Percentiles rank a stretch among this genome's conserved stretches.
These are phyloP conservation scores for Drosophila varians DNA, from an alignment of 1,140 invertebrate species.

Conservation along the genomic window DNA sequence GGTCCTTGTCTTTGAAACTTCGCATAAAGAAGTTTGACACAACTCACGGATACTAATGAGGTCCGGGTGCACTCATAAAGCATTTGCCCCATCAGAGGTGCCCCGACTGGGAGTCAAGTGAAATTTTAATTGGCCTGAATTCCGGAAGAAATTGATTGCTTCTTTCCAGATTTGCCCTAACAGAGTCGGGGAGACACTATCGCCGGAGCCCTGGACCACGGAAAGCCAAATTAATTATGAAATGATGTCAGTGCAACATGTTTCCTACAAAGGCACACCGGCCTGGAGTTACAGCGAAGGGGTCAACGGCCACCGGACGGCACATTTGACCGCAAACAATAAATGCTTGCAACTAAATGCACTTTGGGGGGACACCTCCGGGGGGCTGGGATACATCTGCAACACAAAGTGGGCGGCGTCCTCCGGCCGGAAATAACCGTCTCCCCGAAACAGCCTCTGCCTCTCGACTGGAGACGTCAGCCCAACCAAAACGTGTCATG, in stretches of 20 bases:
- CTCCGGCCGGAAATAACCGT: conserved; percentile 10
- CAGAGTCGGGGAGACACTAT: conserved; percentile 33
- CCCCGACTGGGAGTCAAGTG: not conserved
- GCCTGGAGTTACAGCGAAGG: conserved; percentile 54
- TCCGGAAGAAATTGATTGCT: conserved; percentile 9
- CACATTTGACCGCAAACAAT: conserved; percentile 78
- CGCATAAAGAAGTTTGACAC: conserved; percentile 78
- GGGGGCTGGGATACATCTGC: no score
- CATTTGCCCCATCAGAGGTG: conserved; percentile 30
- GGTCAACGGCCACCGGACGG: conserved; percentile 48
- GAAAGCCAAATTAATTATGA: conserved; percentile 80
- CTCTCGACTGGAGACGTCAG: conserved; percentile 40
- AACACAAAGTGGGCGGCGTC: conserved; percentile 66
- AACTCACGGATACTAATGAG: conserved; percentile 81
- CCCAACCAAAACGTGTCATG: conserved; percentile 75
- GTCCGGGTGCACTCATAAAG: conserved; percentile 68
- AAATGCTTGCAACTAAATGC: conserved; percentile 81
- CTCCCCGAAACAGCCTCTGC: not conserved
- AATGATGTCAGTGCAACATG: conserved; percentile 81
- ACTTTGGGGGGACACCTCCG: conserved; percentile 65
- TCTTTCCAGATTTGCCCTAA: conserved; percentile 17
- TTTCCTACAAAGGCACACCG: conserved; percentile 35
- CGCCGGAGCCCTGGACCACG: conserved; percentile 26
- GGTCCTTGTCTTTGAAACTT: conserved; percentile 46
- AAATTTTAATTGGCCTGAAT: conserved; percentile 41